These are phyloP conservation scores for Eulithis prunata DNA, from an alignment of 2,888 invertebrate genomes.

Conservation along the genomic window DNA sequence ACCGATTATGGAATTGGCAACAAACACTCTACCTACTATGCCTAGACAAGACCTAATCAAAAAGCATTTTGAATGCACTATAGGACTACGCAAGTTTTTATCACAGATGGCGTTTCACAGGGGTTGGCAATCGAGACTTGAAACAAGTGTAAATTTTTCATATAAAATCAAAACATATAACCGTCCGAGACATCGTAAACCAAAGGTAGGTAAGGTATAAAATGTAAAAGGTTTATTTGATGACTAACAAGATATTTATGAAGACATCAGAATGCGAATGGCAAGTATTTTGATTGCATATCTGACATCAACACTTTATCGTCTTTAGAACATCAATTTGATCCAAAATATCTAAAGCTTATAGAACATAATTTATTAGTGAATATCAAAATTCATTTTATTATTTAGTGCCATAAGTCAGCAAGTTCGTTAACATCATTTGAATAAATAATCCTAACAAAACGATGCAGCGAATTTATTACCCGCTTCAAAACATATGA, in stretches of 20 bases:
- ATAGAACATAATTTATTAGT: conserved; percentile 10
- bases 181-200: not conserved
- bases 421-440: conserved; percentile 19
- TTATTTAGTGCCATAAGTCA: conserved; percentile 6
- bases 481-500: conserved; percentile 8
- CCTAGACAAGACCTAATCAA: too few species aligned
- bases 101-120: not conserved
- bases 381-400: conserved; percentile 1
- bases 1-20: too few species aligned
- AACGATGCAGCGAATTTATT: conserved; percentile 28
- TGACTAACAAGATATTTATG: conserved; percentile 5
- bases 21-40: too few species aligned
- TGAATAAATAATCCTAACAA: conserved; percentile 30
- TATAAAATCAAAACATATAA: too few species aligned
- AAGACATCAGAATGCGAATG: conserved; percentile 13
- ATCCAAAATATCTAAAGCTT: conserved; percentile 3
- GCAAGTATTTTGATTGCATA: conserved; percentile 14
- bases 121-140: too few species aligned
- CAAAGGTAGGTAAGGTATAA: not conserved
- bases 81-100: not conserved
- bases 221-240: not conserved
- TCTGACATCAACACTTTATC: conserved; percentile 17
- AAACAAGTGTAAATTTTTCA: too few species aligned
- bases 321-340: conserved; percentile 3
- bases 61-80: too few species aligned